A percentile compares a stretch with the other conserved stretches of the same genome.
Evolutionary conservation across 2,888 invertebrate species (phyloP).

Genomic region (Mythimna impura): DNA sequence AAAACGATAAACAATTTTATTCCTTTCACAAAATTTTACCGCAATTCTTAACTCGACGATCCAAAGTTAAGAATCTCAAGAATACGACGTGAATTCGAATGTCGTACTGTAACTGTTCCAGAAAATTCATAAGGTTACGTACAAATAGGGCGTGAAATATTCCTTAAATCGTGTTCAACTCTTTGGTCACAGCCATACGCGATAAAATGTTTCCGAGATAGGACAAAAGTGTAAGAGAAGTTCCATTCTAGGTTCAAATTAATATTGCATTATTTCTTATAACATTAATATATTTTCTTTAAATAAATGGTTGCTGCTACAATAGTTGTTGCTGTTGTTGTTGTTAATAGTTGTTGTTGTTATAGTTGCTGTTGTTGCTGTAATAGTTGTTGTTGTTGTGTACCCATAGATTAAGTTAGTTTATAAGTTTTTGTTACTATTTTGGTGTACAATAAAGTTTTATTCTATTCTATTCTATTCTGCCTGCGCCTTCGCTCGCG

Average conservation of each 20-base stretch:
- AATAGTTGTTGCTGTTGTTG: too few relatives aligned
- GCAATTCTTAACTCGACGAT: conserved; percentile 3
- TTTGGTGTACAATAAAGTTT: too few relatives aligned
- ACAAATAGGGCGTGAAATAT: conserved; percentile 15
- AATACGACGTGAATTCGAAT: conserved; percentile 20
- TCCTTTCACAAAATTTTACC: background rate
- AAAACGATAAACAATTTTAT: conserved; percentile 17
- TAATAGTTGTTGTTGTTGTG: too few relatives aligned
- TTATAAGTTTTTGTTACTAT: too few relatives aligned
- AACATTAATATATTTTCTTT: too few relatives aligned
- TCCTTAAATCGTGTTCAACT: conserved; percentile 1
- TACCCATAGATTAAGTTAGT: too few relatives aligned
- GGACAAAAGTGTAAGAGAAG: background rate
- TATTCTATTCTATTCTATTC: too few relatives aligned
- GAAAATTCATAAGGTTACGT: conserved; percentile 17
- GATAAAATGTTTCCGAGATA: background rate
- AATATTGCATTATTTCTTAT: too few relatives aligned
- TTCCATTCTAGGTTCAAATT: background rate
- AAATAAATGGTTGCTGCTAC: too few relatives aligned
- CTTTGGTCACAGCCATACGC: background rate
- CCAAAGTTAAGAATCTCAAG: conserved; percentile 17
- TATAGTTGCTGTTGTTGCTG: too few relatives aligned
- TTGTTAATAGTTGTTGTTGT: too few relatives aligned
- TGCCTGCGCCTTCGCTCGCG: too few relatives aligned
- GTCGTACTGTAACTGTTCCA: conserved; percentile 3